A percentile compares a stretch with the other conserved stretches of the same genome.
Evolutionary conservation across 2,888 invertebrate genomes (phyloP).

Genomic region (Orthosia incerta): DNA sequence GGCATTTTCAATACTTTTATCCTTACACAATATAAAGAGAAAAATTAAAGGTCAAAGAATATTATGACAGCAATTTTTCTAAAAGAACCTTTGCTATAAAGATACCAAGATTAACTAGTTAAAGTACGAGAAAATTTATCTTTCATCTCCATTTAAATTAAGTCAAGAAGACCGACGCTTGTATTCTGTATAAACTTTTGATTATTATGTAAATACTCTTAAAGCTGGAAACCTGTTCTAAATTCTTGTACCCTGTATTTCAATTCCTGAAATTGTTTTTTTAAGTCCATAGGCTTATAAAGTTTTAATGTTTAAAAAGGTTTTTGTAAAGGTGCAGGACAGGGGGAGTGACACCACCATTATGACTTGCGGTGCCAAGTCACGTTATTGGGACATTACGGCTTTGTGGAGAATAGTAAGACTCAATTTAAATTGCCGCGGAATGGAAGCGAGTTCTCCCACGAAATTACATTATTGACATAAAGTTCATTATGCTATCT

Average conservation of each 20-base stretch:
- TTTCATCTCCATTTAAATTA: slow-evolving; percentile 51
- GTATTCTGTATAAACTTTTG: slow-evolving; percentile 48
- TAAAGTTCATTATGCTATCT: no score
- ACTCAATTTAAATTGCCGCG: no score
- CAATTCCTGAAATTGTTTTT: slow-evolving; percentile 28
- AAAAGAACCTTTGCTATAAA: slow-evolving; percentile 6
- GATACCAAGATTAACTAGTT: slow-evolving; percentile 16
- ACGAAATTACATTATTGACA: no score
- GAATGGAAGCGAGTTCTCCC: no score
- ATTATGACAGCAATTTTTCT: slow-evolving; percentile 4
- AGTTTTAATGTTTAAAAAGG: background rate
- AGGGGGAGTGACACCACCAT: no score
- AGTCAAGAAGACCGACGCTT: slow-evolving; percentile 29
- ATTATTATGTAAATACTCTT: slow-evolving; percentile 52
- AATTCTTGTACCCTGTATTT: slow-evolving; percentile 33
- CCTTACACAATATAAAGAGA: background rate
- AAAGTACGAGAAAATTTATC: slow-evolving; percentile 37
- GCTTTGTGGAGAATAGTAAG: no score
- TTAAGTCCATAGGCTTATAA: background rate
- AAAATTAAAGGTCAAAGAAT: background rate
- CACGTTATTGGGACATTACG: no score
- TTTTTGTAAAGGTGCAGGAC: no score
- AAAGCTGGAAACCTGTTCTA: slow-evolving; percentile 35
- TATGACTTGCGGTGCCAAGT: no score
- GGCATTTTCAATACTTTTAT: no score